These are phyloP conservation scores for Xiphorhynchus erythropygius DNA, from an alignment of 2,797 vertebrate species.

Conservation along the genomic window DNA sequence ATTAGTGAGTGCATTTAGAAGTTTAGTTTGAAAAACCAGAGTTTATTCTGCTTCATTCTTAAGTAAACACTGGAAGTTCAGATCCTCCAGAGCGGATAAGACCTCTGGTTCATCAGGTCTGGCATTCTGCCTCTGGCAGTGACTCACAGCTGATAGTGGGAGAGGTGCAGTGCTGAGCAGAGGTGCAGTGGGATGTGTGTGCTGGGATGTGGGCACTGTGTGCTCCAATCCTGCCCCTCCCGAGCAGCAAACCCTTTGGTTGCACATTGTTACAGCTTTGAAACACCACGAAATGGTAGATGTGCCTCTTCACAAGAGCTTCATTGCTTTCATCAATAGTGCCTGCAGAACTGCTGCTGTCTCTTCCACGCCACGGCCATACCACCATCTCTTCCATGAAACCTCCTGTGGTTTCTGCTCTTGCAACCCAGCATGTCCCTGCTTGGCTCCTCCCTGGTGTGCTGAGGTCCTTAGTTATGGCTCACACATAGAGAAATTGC, in stretches of 20 bases:
- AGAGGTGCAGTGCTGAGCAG: not conserved
- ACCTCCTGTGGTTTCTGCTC: not conserved
- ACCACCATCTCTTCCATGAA: not conserved
- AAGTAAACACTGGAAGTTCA: conserved; percentile 66
- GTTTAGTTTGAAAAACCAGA: conserved; percentile 68
- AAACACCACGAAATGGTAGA: not conserved
- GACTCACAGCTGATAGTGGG: conserved; percentile 35
- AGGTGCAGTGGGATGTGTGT: not conserved
- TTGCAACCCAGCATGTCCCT: not conserved
- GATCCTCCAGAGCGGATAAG: conserved; percentile 44
- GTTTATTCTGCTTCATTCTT: conserved; percentile 70
- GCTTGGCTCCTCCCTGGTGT: not conserved
- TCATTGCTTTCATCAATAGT: rapidly evolving
- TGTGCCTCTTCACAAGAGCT: not conserved
- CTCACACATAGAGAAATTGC: not conserved
- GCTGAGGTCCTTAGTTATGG: not conserved
- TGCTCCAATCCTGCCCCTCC: not conserved
- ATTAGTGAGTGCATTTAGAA: conserved; percentile 68
- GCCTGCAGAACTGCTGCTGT: not conserved
- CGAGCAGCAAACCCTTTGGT: not conserved
- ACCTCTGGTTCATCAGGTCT: conserved; percentile 31
- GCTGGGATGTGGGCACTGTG: rapidly evolving
- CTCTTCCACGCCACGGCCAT: rapidly evolving
- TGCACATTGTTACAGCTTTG: not conserved
- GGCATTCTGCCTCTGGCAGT: conserved; percentile 41